Base-by-base conservation (phyloP, 2,113 vertebrate genomes). In the Onychorhynchus coronatus region DNA sequence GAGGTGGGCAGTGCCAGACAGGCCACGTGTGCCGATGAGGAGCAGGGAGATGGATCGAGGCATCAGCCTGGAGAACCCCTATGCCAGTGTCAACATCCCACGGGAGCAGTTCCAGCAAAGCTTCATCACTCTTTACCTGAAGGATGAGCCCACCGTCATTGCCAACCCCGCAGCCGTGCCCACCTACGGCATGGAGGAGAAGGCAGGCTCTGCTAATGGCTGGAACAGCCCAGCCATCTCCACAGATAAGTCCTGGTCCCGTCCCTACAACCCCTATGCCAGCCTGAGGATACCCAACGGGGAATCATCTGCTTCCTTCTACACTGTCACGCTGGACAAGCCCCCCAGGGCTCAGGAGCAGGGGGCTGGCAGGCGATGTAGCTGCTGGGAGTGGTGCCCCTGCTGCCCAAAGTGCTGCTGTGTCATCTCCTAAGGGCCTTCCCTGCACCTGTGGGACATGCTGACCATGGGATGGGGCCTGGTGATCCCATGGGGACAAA, bases 51-150 rank as follows among this genome's bases (percentile, higher is more conserved):
- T 98, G 98, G 98, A 99, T 83, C 97, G 95, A 7, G 98, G 98
- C 5, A 28, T 96, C 78, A 95, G 93, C 6, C 56, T 98, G 44
- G 95, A 98, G 95, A 99, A 99, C 84, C 98, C 98, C 1, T 99
- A 99, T 0, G 95, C 98, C 67, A 98, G 97, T 0, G 88, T 99
- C 80, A 97, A 88, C 96, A 98, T 99, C 87, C 98, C 98, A 0
- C 97, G 97, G 27, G 98, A 98, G 5, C 98, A 98, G 72, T 97
- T 99, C 72, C 96, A 97, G 88, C 97, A 97, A 20, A 95, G 96
- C 92, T 97, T 98, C 83, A 87, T 97, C 66, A 95, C 97, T 42
- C 95, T n/a, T 11, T 95, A 97, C 74, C 85, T 98, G 93, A 85
- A 93, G 9, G 97, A 97, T 0, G 95, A 98, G 88, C 93, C 97